These are phyloP conservation scores for Tragelaphus buxtoni DNA, from an alignment of 2,113 vertebrate genomes.

Conservation along the genomic window DNA sequence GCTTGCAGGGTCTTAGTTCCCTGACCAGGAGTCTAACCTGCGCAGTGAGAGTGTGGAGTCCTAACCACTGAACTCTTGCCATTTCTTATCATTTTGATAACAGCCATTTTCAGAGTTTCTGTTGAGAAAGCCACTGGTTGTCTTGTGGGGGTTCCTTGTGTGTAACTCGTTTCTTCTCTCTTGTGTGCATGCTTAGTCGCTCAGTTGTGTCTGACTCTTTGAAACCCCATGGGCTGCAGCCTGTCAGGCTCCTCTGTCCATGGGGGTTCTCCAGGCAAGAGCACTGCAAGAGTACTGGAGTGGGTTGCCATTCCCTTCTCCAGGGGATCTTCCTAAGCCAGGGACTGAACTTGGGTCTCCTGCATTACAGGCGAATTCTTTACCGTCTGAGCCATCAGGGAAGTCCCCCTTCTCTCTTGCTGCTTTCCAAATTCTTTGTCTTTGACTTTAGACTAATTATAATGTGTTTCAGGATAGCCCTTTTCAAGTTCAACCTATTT, in stretches of 20 bases:
- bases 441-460: not conserved
- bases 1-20: not conserved
- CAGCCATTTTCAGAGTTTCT: not conserved
- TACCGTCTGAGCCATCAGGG: not conserved
- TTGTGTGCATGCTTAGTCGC: not conserved
- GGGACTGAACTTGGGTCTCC: not conserved
- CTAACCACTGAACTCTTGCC: not conserved
- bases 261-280: not conserved
- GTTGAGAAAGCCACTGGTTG: not conserved
- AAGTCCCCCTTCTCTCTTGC: not conserved
- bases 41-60: not conserved
- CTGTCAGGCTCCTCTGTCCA: not conserved
- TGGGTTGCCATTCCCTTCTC: not conserved
- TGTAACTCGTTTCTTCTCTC: not conserved
- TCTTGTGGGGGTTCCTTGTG: not conserved
- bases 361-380: not conserved
- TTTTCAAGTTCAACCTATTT: not conserved
- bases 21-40: not conserved
- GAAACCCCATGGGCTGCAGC: not conserved
- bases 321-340: not conserved
- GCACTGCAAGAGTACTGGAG: not conserved
- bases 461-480: not conserved
- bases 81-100: not conserved
- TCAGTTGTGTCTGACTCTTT: not conserved
- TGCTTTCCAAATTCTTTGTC: not conserved